These are phyloP conservation scores for Hemiprocne comata DNA, from an alignment of 2,113 vertebrate species.

Conservation along the genomic window DNA sequence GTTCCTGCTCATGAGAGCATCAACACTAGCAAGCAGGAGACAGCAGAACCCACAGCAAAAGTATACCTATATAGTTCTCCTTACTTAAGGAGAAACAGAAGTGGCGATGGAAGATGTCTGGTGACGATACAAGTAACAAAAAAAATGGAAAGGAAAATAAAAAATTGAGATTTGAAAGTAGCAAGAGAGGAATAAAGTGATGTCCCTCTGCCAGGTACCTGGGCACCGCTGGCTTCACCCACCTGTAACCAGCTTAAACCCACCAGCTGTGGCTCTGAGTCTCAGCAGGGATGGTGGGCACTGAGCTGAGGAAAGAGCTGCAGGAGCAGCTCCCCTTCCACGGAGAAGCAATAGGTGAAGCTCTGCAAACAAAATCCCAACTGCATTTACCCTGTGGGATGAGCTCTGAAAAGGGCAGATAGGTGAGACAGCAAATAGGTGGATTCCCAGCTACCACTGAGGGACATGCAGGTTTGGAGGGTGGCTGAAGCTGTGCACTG, in stretches of 20 bases:
- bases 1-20: neutral
- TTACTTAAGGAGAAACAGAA: neutral
- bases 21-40: neutral
- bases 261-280: neutral
- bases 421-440: accelerated
- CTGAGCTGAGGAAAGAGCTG: neutral
- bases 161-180: neutral
- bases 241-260: neutral
- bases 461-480: neutral
- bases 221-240: neutral
- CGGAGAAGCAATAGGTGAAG: neutral
- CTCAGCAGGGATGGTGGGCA: neutral
- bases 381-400: neutral
- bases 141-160: neutral
- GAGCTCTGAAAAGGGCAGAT: neutral
- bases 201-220: neutral
- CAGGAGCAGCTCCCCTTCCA: neutral
- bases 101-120: neutral
- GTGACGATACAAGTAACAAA: neutral
- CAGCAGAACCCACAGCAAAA: neutral
- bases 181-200: neutral
- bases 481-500: neutral
- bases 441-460: neutral
- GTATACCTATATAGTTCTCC: neutral
- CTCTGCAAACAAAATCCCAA: neutral